phyloP scores from a whole-genome alignment of 2,113 vertebrate species.

The Vulpes vulpes region DNA sequence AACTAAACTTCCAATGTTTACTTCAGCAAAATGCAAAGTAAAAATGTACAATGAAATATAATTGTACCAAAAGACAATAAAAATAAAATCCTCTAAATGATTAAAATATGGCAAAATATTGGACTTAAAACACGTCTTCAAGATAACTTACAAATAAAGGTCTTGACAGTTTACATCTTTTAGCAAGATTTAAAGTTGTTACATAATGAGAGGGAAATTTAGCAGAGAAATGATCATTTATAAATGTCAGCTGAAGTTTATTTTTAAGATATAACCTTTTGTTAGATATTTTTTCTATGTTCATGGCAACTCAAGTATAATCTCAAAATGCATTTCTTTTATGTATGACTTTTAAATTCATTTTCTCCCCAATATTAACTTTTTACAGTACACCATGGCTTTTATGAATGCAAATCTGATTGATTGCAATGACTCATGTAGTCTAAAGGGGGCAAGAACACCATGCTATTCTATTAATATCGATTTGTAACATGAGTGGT shows the following conservation, averaged over 20 bases:
- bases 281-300: slow-evolving; percentile 27
- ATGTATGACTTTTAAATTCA: not conserved
- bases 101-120: not conserved
- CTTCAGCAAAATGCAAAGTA: not conserved
- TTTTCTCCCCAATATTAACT: slow-evolving; percentile 15
- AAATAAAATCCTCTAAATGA: slow-evolving; percentile 24
- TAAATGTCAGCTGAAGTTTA: slow-evolving; percentile 22
- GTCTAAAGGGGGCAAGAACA: not conserved
- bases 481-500: slow-evolving; percentile 54
- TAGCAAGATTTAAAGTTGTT: not conserved
- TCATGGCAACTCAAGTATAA: slow-evolving; percentile 31
- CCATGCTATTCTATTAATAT: slow-evolving; percentile 46
- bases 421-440: slow-evolving; percentile 63
- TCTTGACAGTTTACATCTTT: not conserved
- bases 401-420: slow-evolving; percentile 67
- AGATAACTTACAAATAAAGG: not conserved
- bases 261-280: slow-evolving; percentile 52
- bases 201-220: not conserved
- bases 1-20: not conserved
- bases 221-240: slow-evolving; percentile 42
- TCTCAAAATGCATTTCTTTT: slow-evolving; percentile 46
- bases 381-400: slow-evolving; percentile 33
- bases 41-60: slow-evolving; percentile 29
- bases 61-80: not conserved
- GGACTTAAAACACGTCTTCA: not conserved